Evolutionary conservation across 2,797 vertebrate species (phyloP).

Genomic region (Ctenopoma kingsleyae): DNA sequence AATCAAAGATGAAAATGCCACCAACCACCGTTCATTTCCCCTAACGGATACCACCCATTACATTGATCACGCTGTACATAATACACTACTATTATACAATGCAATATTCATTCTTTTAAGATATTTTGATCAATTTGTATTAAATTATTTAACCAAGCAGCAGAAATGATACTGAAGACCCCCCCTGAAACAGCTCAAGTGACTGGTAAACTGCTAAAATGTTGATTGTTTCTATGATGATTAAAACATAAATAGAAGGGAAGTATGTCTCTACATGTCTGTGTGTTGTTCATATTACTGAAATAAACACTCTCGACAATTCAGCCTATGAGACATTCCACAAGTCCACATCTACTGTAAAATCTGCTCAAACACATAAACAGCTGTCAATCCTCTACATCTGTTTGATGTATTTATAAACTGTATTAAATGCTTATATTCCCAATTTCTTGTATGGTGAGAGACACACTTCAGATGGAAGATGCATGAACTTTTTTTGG

Average conservation of each 20-base stretch:
- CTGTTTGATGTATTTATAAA: not conserved
- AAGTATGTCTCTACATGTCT: not conserved
- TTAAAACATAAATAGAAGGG: not conserved
- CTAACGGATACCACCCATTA: no score
- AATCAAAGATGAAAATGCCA: no score
- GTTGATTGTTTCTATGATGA: not conserved
- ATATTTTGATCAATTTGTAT: not conserved
- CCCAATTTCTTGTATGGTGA: conserved; percentile 14
- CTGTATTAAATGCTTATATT: conserved; percentile 16
- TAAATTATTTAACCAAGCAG: not conserved
- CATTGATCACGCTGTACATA: no score
- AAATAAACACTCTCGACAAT: not conserved
- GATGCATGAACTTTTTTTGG: not conserved
- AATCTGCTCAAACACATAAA: not conserved
- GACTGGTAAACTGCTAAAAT: not conserved
- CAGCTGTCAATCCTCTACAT: not conserved
- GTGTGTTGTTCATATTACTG: not conserved
- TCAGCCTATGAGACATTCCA: not conserved
- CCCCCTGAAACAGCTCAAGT: not conserved
- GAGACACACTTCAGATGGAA: not conserved
- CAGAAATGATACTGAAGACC: not conserved
- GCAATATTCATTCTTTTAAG: not conserved
- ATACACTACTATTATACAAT: not conserved
- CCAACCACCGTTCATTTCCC: no score
- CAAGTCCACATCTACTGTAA: no score